Percentiles rank a stretch among this genome's conserved stretches.
phyloP scores from a whole-genome alignment of 1,140 invertebrate genomes.

The Drosophila funebris region DNA sequence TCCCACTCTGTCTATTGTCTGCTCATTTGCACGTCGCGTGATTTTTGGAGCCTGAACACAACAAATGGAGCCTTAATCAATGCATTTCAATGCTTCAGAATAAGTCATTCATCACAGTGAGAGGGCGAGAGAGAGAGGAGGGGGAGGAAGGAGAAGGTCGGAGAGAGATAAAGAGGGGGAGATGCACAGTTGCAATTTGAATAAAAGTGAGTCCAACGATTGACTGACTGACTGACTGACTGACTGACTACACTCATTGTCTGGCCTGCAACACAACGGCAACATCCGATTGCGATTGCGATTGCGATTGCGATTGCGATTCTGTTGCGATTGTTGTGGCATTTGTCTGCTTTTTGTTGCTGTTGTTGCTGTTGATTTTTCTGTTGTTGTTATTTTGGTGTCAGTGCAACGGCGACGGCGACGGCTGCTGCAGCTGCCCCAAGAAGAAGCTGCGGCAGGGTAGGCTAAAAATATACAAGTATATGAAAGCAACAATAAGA shows the following conservation, averaged over 20 bases:
- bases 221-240: constrained; percentile 35
- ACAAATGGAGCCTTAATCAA: constrained; percentile 38
- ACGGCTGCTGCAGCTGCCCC: constrained; percentile 16
- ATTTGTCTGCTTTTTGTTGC: constrained; percentile 50
- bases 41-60: constrained; percentile 3
- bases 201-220: constrained; percentile 11
- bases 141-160: not conserved
- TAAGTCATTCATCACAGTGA: constrained; percentile 39
- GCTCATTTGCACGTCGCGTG: constrained; percentile 1
- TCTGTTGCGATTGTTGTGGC: constrained; percentile 48
- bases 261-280: constrained; percentile 27
- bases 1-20: constrained; percentile 24
- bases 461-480: constrained; percentile 64
- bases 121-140: not conserved
- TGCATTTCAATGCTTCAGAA: constrained; percentile 11
- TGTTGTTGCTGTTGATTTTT: not conserved
- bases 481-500: constrained; percentile 34
- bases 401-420: constrained; percentile 12
- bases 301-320: constrained; percentile 49
- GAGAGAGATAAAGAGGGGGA: not conserved
- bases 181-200: not conserved
- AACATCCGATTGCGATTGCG: constrained; percentile 50
- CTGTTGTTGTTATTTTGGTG: constrained; percentile 26
- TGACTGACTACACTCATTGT: constrained; percentile 69
- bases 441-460: constrained; percentile 27